Evolutionary conservation across 2,113 vertebrate genomes (phyloP), one percentile per base, ranked within the genome.

Genomic region (Promerops cafer): DNA sequence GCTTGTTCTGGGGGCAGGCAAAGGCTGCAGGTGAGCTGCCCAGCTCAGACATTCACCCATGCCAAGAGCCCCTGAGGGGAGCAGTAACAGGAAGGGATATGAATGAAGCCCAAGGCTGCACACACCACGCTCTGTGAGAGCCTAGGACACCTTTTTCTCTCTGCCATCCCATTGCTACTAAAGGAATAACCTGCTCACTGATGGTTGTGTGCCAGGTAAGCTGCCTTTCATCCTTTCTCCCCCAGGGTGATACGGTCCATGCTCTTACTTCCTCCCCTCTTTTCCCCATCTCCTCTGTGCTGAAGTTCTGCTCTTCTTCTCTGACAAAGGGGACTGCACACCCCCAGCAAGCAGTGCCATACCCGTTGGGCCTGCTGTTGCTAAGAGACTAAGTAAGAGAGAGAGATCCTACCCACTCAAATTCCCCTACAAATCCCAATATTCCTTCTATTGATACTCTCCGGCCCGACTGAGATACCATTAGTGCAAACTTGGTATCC

Each of bases 341-440:
- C 54, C 57, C 59, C 57, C 87, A 91, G 54, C 57, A 66, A 63
- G 20, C 60, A 79, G 37, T 45, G 77, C 71, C 49, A 26, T 26
- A 76, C 44, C 49, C 7, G 0, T 60, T 80, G 78, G 90, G 52
- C 56, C 19, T 71, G 24, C 66, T 87, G 94, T 87, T 96, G 69
- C 91, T 91, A 96, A 91, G 91, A 97, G 69, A 97, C 92, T 50
- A 21, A 89, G 37, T 7, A 54, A 70, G 74, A 70, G 56, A 57
- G 78, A 75, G 64, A 76, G 53, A 81, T 83, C 78, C 71, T 88
- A 45, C 81, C 78, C 57, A 83, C 94, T 93, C 70, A 24, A 5
- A 76, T 91, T 91, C 40, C 84, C 81, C 81, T 45, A 54, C 18
- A 2, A 35, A 66, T 78, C 44, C 44, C 54, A 87, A 0, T 53